phyloP scores from a whole-genome alignment of 2,797 vertebrate species.

The Rhinatrema bivittatum region DNA sequence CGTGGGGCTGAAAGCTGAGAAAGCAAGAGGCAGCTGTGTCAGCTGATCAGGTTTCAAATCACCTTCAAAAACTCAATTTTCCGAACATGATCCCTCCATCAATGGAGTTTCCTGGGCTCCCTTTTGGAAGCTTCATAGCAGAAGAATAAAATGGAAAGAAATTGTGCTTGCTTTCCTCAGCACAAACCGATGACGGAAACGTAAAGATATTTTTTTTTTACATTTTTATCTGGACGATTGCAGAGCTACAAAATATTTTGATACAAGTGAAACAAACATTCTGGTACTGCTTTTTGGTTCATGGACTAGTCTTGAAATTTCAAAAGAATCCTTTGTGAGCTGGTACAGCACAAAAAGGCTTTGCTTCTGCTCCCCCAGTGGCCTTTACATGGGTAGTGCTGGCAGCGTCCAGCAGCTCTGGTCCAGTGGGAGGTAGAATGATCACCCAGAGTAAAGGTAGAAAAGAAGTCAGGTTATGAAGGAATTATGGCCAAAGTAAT shows the following conservation, averaged over 20 bases:
- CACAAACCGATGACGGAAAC: neutral
- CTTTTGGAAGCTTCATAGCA: slow-evolving; percentile 23
- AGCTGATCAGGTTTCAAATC: slow-evolving; percentile 55
- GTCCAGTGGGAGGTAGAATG: neutral
- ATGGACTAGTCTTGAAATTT: fast-evolving
- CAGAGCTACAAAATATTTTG: neutral
- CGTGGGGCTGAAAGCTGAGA: slow-evolving; percentile 41
- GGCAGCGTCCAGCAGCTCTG: no score
- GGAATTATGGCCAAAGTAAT: slow-evolving; percentile 82
- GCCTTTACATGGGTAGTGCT: no score
- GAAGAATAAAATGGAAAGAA: slow-evolving; percentile 15
- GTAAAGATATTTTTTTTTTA: neutral
- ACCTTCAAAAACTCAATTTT: slow-evolving; percentile 39
- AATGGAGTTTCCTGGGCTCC: slow-evolving; percentile 20
- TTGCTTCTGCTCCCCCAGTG: neutral
- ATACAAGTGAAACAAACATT: neutral
- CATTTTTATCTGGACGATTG: neutral
- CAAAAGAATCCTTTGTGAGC: neutral
- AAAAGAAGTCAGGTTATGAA: slow-evolving; percentile 46
- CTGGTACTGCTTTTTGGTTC: fast-evolving
- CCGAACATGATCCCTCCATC: slow-evolving; percentile 44
- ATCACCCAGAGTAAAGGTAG: neutral
- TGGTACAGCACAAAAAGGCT: neutral
- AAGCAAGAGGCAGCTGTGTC: slow-evolving; percentile 40
- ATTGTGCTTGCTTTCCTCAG: neutral